Evolutionary conservation across 1,140 invertebrate genomes (phyloP), one percentile per base, ranked within the genome.

Genomic region (Drosophila azteca): DNA sequence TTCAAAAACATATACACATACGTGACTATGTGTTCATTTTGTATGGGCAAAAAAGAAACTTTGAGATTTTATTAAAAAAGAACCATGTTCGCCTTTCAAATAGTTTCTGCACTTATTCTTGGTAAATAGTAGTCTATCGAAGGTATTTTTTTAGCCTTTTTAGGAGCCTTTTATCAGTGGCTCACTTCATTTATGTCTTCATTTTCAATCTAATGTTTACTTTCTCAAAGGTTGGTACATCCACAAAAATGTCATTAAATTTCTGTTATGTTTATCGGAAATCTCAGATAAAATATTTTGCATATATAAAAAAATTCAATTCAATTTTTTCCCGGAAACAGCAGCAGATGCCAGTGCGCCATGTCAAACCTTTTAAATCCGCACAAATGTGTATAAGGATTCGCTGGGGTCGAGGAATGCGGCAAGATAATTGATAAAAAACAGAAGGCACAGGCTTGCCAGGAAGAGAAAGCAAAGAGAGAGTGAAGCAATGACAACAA

Each of bases 341-440:
- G 31, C 17, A 52, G 8, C 35, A 82, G 81, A 82, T 64, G 50
- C 61, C 69, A 82, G 74, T 75, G 77, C 43, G 46, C 50, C 57
- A 67, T 49, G 52, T 55, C 31, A 51, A 65, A 63, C 68, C 44
- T 62, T 62, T 73, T 50, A 52, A 62, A 64, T 49, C 26, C 51
- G 20, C n/a, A 35, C 48, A 54, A 53, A 74, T 72, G 50, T 50
- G 48, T 62, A 61, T 49, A 24, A 60, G 26, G 51, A 70, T 65
- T 64, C 57, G 41, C 35, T 43, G 17, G 54, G 45, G 49, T 71
- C 39, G 61, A 43, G 50, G 72, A 80, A 77, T 77, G 63, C 67
- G 49, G 50, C 26, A 43, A 51, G 53, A 79, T 84, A 84, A 84
- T 79, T 84, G 80, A 84, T 84, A 84, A 81, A 77, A 31, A 45